These are phyloP conservation scores for Gila orcuttii DNA, from an alignment of 2,113 vertebrate species.

Conservation along the genomic window DNA sequence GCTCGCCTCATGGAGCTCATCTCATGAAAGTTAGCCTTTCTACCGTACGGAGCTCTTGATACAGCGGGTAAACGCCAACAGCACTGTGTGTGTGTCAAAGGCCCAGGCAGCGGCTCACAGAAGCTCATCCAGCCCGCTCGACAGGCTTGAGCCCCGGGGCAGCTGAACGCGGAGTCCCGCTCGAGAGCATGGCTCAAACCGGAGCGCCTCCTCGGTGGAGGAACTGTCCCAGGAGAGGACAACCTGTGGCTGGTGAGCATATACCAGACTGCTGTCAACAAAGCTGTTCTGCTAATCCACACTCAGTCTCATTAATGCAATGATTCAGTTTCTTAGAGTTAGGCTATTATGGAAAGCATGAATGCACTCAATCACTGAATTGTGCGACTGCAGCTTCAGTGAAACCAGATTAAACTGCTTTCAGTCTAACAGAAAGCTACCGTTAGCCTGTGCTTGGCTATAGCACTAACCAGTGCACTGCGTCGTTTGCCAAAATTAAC, in stretches of 20 bases:
- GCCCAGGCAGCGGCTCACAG: slow-evolving; percentile 52
- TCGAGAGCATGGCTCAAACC: slow-evolving; percentile 83
- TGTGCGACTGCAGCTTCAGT: background rate
- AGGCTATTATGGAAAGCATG: background rate
- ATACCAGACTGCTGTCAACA: background rate
- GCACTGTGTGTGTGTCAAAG: slow-evolving; percentile 1
- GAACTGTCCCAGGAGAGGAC: slow-evolving; percentile 91
- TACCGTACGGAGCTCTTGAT: background rate
- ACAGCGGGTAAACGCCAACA: background rate
- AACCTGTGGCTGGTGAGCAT: slow-evolving; percentile 89
- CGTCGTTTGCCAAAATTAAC: background rate
- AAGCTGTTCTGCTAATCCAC: background rate
- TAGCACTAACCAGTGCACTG: background rate
- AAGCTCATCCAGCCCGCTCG: slow-evolving; percentile 39
- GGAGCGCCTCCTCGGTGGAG: slow-evolving; percentile 94
- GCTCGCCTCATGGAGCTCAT: slow-evolving; percentile 2
- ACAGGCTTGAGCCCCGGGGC: slow-evolving; percentile 35
- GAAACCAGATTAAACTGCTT: background rate
- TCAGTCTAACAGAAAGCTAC: background rate
- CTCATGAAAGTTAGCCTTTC: background rate
- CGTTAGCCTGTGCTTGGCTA: background rate
- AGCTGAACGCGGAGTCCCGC: slow-evolving; percentile 40
- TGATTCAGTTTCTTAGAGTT: background rate
- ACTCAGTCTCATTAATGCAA: background rate
- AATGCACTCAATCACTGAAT: background rate